These are phyloP conservation scores for Plutella xylostella DNA, from an alignment of 2,888 invertebrate species.

Conservation along the genomic window DNA sequence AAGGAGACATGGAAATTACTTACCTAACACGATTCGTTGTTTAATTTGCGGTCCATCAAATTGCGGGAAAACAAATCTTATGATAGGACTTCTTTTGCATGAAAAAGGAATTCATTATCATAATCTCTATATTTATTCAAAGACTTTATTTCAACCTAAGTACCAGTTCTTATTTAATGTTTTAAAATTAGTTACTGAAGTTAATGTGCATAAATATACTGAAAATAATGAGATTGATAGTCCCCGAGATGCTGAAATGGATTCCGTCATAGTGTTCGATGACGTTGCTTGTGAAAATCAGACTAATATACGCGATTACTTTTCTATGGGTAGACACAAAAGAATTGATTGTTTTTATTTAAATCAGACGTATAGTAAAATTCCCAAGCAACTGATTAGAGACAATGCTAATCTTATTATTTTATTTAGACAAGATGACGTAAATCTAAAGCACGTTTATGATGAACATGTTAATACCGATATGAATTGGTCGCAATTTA, in stretches of 20 bases:
- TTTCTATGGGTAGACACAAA: conserved; percentile 11
- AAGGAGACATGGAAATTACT: not conserved
- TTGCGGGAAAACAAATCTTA: not conserved
- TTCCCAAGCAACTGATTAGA: conserved; percentile 10
- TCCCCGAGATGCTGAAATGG: not conserved
- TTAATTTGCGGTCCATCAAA: not conserved
- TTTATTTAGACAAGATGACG: conserved; percentile 13
- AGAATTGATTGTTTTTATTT: conserved; percentile 11
- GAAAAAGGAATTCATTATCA: not conserved
- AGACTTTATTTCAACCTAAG: not conserved
- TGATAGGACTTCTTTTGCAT: not conserved
- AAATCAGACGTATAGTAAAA: conserved; percentile 10
- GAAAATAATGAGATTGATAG: not conserved
- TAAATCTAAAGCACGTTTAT: conserved; percentile 15
- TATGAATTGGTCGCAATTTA: too few relatives aligned
- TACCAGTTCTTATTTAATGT: not conserved
- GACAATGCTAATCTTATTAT: conserved; percentile 11
- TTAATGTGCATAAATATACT: not conserved
- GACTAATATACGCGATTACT: conserved; percentile 8
- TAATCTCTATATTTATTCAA: not conserved
- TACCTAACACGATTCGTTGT: not conserved
- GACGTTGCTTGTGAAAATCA: conserved; percentile 11
- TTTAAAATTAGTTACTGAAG: not conserved
- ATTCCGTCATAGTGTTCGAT: conserved; percentile 10
- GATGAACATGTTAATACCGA: conserved; percentile 9